A percentile compares a stretch with the other conserved stretches of the same genome.
These are phyloP conservation scores for Sphaeramia orbicularis DNA, from an alignment of 2,797 vertebrate genomes.

Conservation along the genomic window DNA sequence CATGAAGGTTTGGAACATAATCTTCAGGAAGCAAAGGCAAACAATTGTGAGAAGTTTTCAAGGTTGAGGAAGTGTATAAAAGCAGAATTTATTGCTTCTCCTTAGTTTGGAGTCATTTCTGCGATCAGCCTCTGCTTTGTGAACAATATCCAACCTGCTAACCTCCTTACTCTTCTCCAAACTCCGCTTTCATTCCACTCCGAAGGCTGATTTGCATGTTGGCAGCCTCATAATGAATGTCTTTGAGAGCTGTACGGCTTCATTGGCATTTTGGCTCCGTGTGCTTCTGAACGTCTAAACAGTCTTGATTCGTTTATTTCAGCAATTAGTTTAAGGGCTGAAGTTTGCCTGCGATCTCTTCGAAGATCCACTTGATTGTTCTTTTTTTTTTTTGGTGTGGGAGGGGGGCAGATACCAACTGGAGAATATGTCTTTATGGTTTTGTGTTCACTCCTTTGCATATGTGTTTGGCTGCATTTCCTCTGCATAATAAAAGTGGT, in stretches of 20 bases:
- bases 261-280: slow-evolving; percentile 41
- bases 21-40: slow-evolving; percentile 17
- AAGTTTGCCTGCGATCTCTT: slow-evolving; percentile 37
- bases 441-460: slow-evolving; percentile 20
- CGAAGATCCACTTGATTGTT: slow-evolving; percentile 38
- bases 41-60: slow-evolving; percentile 8
- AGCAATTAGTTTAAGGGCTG: slow-evolving; percentile 61
- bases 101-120: slow-evolving; percentile 18
- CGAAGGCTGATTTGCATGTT: slow-evolving; percentile 54
- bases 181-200: slow-evolving; percentile 31
- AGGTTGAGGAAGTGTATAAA: slow-evolving; percentile 6
- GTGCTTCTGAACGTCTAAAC: slow-evolving; percentile 31
- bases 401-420: background rate
- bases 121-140: slow-evolving; percentile 23
- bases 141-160: slow-evolving; percentile 13
- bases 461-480: slow-evolving; percentile 23
- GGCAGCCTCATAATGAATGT: slow-evolving; percentile 49
- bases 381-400: too few relatives aligned
- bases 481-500: slow-evolving; percentile 53
- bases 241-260: slow-evolving; percentile 44
- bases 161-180: slow-evolving; percentile 17
- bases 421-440: slow-evolving; percentile 21
- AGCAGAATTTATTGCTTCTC: slow-evolving; percentile 1
- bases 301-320: slow-evolving; percentile 54
- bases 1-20: slow-evolving; percentile 29